These are phyloP conservation scores for Gymnothorax reevesii DNA, from an alignment of 2,797 vertebrate genomes.

Conservation along the genomic window DNA sequence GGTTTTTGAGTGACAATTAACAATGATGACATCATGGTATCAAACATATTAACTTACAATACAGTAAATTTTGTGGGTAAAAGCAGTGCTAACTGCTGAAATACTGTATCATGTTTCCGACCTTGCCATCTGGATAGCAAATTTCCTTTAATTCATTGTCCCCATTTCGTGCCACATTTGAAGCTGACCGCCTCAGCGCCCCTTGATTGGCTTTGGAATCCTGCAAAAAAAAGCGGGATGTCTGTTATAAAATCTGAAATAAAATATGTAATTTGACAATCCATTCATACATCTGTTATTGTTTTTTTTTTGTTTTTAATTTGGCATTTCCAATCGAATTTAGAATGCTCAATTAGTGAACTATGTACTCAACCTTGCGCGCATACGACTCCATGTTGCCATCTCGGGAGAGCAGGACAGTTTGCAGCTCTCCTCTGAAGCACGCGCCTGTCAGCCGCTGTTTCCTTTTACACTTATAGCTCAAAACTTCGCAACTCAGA, in stretches of 20 bases:
- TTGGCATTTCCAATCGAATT: too few species aligned
- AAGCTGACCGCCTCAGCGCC: conserved; percentile 14
- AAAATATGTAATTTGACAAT: background rate
- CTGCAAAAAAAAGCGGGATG: conserved; percentile 17
- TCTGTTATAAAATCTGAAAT: background rate
- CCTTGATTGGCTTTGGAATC: conserved; percentile 33
- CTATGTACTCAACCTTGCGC: too few species aligned
- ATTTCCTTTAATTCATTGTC: conserved; percentile 52
- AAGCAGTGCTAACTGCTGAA: background rate
- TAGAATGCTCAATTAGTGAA: too few species aligned
- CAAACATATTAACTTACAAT: background rate
- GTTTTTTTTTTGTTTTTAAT: too few species aligned
- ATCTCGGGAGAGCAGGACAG: too few species aligned
- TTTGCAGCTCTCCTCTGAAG: too few species aligned
- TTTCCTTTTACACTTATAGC: too few species aligned
- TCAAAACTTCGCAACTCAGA: too few species aligned
- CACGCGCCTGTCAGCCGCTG: too few species aligned
- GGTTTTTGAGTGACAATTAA: background rate
- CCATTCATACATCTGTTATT: too few species aligned
- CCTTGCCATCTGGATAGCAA: conserved; percentile 55
- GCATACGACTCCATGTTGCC: too few species aligned
- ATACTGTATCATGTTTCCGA: conserved; percentile 28
- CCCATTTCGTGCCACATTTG: conserved; percentile 17
- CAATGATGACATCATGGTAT: background rate
- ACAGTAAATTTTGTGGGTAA: background rate